Base-by-base conservation (phyloP, 1,140 invertebrate genomes). In the Melipona quadrifasciata region DNA sequence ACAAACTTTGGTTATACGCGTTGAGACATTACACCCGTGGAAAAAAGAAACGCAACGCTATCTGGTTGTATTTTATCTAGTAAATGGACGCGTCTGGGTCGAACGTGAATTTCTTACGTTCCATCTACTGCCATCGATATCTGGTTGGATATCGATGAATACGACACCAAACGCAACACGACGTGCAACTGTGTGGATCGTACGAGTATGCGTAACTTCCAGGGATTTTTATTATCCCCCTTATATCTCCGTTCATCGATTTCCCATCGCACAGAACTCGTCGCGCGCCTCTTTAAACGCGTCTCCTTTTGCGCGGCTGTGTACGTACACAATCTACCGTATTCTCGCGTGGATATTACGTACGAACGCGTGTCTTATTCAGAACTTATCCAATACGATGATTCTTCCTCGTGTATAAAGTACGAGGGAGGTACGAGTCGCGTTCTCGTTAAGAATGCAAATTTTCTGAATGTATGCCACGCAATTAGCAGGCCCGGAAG, bases 111-210 rank as follows among this genome's bases (percentile, higher is more conserved):
- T 84, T 88, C 86, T 87, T 88, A 87, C 67, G 61, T 73, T 64
- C 39, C 67, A 84, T 85, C 78, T 80, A 78, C 87, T 73, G 87
- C 57, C 39, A 47, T 47, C 87, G 84, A 89, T 89, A 82, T 80
- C 75, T 39, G 70, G 16, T 19, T 39, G 75, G 87, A 85, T 82
- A 79, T 88, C 86, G 86, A 88, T 89, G 86, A 89, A 89, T 82
- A 82, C 82, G 51, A 85, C 74, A 61, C 65, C 64, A 51, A 87
- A 65, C 53, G 27, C 75, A 87, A 65, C 53, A 21, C 75, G 61
- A 86, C 70, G 83, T 85, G 53, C 53, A 75, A 58, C 64, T 27
- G 58, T 61, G 47, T 51, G 74, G 31, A 27, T 34, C 31, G 21
- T 10, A 39, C 16, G 17, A 6, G 21, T 77, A 58, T 39, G 58